Conservation (phyloP, 2,113 vertebrate genomes). For the Solea senegalensis region DNA sequence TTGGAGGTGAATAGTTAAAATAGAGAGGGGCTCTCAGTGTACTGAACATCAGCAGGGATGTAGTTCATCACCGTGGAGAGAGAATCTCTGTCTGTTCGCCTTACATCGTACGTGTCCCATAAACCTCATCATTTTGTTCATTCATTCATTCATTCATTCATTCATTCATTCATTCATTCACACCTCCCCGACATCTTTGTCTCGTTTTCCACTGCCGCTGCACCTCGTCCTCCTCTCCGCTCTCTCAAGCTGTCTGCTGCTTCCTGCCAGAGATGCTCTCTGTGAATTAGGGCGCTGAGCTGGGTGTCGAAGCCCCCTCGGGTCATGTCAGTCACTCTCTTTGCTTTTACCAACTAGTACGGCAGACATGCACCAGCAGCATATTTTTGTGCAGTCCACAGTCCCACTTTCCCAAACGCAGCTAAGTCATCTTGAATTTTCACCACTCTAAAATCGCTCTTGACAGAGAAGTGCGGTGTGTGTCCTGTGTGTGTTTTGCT, state of each 20-base stretch:
- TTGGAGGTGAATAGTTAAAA: slow-evolving; percentile 36
- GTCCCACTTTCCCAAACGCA: slow-evolving; percentile 54
- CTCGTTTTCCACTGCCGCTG: slow-evolving; percentile 30
- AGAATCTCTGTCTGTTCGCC: slow-evolving; percentile 11
- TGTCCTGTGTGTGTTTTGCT: not conserved
- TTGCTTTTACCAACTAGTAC: slow-evolving; percentile 63
- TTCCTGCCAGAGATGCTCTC: slow-evolving; percentile 57
- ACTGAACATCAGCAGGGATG: slow-evolving; percentile 32
- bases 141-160: slow-evolving; percentile 36
- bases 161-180: slow-evolving; percentile 38
- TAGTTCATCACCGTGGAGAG: slow-evolving; percentile 40
- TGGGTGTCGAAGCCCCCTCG: slow-evolving; percentile 66
- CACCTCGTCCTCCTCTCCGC: slow-evolving; percentile 22
- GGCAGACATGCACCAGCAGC: slow-evolving; percentile 61
- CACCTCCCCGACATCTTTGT: slow-evolving; percentile 23
- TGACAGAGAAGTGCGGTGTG: not conserved
- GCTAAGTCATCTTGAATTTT: slow-evolving; percentile 28
- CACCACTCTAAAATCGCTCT: slow-evolving; percentile 10
- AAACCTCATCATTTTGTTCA: slow-evolving; percentile 40
- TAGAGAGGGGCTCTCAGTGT: slow-evolving; percentile 30
- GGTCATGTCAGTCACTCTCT: slow-evolving; percentile 66
- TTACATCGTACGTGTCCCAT: slow-evolving; percentile 12
- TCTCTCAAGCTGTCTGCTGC: slow-evolving; percentile 40
- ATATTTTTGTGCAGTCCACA: slow-evolving; percentile 57
- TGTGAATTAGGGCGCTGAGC: slow-evolving; percentile 67